phyloP scores from a whole-genome alignment of 2,797 vertebrate genomes.

The Alauda arvensis region DNA sequence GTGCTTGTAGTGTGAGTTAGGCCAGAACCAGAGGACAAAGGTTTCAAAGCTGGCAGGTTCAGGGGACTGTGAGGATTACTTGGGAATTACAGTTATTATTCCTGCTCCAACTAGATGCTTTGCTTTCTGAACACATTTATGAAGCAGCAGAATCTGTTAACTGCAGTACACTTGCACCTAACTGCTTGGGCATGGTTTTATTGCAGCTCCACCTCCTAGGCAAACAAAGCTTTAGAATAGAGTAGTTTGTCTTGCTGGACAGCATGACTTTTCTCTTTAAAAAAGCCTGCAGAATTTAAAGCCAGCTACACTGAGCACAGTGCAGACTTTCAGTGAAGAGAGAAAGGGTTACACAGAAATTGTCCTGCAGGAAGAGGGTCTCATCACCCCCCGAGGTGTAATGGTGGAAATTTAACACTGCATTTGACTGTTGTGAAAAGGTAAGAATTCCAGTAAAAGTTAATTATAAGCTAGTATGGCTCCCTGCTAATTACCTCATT shows the following conservation, averaged over 20 bases:
- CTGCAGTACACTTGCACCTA: background rate
- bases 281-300: background rate
- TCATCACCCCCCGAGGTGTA: fast-evolving
- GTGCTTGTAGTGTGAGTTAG: background rate
- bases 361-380: fast-evolving
- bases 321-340: background rate
- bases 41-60: background rate
- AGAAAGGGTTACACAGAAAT: background rate
- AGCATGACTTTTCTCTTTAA: background rate
- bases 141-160: background rate
- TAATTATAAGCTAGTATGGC: background rate
- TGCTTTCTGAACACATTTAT: background rate
- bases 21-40: background rate
- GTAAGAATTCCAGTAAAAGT: background rate
- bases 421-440: background rate
- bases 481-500: background rate
- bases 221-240: background rate
- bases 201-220: background rate
- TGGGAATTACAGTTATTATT: background rate
- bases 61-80: background rate
- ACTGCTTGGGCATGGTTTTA: background rate
- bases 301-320: background rate
- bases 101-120: background rate
- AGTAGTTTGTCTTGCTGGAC: background rate
- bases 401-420: background rate